Evolutionary conservation across 2,888 invertebrate species (phyloP).

Genomic region (Tineola bisselliella): DNA sequence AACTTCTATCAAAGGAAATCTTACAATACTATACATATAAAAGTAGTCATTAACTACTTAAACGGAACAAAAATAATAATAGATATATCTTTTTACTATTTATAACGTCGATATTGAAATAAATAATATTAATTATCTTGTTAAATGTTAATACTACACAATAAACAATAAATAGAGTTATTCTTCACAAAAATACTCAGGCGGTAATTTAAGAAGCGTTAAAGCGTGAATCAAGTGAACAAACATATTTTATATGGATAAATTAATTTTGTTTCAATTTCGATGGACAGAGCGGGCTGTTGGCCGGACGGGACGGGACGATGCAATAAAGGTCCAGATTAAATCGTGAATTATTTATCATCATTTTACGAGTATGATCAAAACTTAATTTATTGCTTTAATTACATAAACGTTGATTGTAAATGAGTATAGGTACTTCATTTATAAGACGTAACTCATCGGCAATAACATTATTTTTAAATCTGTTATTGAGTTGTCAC

Average conservation of each 20-base stretch:
- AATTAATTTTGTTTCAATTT: neutral
- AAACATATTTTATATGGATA: neutral
- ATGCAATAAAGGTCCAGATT: slow-evolving; percentile 38
- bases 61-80: too few relatives aligned
- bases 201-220: neutral
- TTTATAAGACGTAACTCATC: neutral
- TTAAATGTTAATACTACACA: too few relatives aligned
- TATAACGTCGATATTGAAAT: too few relatives aligned
- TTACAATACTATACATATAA: too few relatives aligned
- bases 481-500: too few relatives aligned
- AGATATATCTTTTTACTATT: too few relatives aligned
- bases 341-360: slow-evolving; percentile 41
- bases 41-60: too few relatives aligned
- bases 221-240: neutral
- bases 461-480: too few relatives aligned
- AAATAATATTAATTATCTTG: too few relatives aligned
- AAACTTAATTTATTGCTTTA: slow-evolving; percentile 20
- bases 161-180: too few relatives aligned
- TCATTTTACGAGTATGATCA: slow-evolving; percentile 25
- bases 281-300: neutral
- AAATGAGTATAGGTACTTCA: neutral
- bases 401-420: neutral
- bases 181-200: neutral
- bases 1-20: neutral
- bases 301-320: neutral